Evolutionary conservation across 2,888 invertebrate genomes (phyloP).

Genomic region (Lagria hirta): DNA sequence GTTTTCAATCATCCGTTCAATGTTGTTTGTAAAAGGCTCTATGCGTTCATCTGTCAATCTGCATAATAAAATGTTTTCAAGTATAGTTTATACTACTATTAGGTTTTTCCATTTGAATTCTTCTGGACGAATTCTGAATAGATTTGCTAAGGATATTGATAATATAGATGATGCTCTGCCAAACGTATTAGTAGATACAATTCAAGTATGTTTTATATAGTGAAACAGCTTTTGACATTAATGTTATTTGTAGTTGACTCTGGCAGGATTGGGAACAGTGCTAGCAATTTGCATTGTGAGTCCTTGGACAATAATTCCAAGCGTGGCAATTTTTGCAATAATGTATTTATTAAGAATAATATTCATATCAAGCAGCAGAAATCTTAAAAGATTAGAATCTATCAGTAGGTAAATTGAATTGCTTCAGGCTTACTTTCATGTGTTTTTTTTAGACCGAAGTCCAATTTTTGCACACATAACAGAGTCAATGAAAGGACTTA

Average conservation of each 20-base stretch:
- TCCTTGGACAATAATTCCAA: slow-evolving; percentile 23
- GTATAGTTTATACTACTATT: slow-evolving; percentile 62
- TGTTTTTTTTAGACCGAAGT: slow-evolving; percentile 14
- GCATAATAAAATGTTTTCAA: slow-evolving; percentile 55
- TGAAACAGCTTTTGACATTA: neutral
- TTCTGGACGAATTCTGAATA: slow-evolving; percentile 62
- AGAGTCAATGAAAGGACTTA: slow-evolving; percentile 73
- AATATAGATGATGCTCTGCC: slow-evolving; percentile 57
- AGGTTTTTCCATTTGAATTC: slow-evolving; percentile 68
- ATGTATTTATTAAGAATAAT: slow-evolving; percentile 20
- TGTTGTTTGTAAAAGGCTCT: slow-evolving; percentile 57
- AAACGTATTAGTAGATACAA: neutral
- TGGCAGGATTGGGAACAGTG: slow-evolving; percentile 9
- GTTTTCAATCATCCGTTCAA: slow-evolving; percentile 48
- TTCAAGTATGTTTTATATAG: slow-evolving; percentile 1
- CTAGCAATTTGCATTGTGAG: slow-evolving; percentile 20
- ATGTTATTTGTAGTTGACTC: slow-evolving; percentile 14
- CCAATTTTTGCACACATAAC: slow-evolving; percentile 45
- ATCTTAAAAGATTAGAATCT: slow-evolving; percentile 19
- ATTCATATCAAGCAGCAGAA: slow-evolving; percentile 18
- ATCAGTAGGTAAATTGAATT: too few species aligned
- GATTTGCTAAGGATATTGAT: slow-evolving; percentile 69
- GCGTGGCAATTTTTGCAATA: slow-evolving; percentile 10
- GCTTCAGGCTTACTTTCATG: too few species aligned
- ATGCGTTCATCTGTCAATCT: slow-evolving; percentile 57